Evolutionary conservation across 2,797 vertebrate genomes (phyloP), one percentile per base, ranked within the genome.

Genomic region (Enteromius thamalakanensis): DNA sequence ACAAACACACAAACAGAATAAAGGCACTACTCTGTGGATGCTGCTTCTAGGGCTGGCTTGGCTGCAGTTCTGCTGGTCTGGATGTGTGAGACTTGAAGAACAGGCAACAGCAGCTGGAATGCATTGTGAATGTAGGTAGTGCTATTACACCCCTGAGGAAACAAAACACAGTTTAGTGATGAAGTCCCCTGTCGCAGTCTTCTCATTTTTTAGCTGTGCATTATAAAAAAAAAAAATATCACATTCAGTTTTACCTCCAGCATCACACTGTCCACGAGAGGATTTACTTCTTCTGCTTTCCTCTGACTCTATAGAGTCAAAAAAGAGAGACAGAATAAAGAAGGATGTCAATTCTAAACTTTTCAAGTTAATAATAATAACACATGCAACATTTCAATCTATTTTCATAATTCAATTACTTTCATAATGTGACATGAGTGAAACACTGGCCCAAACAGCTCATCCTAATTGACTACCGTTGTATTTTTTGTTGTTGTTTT

Each of bases 221-320:
- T 78, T 34, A 21, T 58, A 17, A 83, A 49, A 75, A 70, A 32
- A 34, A 42, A 40, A 37, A 37, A 40, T 26, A 75, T 72, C 5
- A 79, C 6, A 65, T 12, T 26, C 6, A 49, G 37, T 51, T 91
- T 94, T 92, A 99, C 98, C 97, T 99, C 97, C 76, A 96, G 89
- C 62, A 94, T 89, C 84, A 99, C 95, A 23, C 94, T 94, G 67
- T 95, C 93, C 76, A 96, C 93, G 86, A 97, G 91, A 69, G 98
- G 98, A 91, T 95, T 99, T 88, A 99, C 90, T 86, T 95, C 91
- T 90, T 99, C 98, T 29, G 98, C 97, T 90, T 99, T 99, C 90
- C 91, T 94, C 90, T 90, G 95, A 85, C 92, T 95, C 98, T 99
- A 92, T 81, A 91, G 85, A 47, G 82, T 37, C 83, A 55, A 85